phyloP scores from a whole-genome alignment of 2,888 invertebrate species.

The Oscheius sp. region DNA sequence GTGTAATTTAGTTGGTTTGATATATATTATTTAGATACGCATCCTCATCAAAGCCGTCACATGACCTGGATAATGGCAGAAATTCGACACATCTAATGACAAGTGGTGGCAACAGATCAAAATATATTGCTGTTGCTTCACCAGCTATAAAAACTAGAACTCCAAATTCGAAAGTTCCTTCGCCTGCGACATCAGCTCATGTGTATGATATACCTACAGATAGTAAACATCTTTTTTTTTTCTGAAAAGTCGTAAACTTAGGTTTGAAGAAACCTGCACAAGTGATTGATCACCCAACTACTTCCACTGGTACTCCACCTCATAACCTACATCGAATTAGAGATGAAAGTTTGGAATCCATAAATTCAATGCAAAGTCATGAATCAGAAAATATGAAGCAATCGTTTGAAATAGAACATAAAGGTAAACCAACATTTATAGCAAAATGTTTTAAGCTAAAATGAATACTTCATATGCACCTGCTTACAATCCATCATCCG shows the following conservation, averaged over 20 bases:
- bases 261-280: background rate
- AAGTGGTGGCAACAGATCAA: background rate
- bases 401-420: background rate
- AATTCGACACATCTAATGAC: background rate
- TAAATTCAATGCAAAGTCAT: conserved; percentile 52
- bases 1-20: background rate
- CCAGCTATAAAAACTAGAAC: conserved; percentile 17
- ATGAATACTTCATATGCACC: conserved; percentile 61
- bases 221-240: background rate
- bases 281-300: background rate
- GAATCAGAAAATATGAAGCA: conserved; percentile 34
- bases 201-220: conserved; percentile 21
- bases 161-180: background rate
- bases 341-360: conserved; percentile 55
- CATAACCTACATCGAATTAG: conserved; percentile 2
- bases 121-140: background rate
- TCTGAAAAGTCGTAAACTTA: background rate
- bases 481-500: conserved; percentile 58
- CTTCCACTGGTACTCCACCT: conserved; percentile 20
- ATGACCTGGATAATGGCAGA: background rate
- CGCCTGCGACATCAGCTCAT: conserved; percentile 16
- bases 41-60: background rate
- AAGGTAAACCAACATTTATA: too few relatives aligned
- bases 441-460: conserved; percentile 55
- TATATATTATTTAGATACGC: background rate